phyloP scores from a whole-genome alignment of 2,888 invertebrate genomes.

The Lepas anatifera region DNA sequence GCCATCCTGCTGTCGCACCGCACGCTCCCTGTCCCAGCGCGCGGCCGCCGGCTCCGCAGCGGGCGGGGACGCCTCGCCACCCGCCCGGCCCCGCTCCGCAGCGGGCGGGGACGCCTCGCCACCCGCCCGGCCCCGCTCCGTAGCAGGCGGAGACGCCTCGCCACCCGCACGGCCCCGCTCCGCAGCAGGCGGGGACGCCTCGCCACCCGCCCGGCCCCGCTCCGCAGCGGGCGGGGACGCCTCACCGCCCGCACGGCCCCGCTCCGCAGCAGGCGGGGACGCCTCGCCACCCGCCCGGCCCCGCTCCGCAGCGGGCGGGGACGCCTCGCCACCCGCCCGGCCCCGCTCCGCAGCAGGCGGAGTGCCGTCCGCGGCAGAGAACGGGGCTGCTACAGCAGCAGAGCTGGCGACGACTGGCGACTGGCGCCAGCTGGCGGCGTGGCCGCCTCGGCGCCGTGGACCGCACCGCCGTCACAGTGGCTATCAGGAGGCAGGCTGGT shows the following conservation, averaged over 20 bases:
- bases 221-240: too few species aligned
- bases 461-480: slow-evolving; percentile 14
- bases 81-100: not conserved
- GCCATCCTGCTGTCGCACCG: not conserved
- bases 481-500: too few species aligned
- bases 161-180: not conserved
- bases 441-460: slow-evolving; percentile 28
- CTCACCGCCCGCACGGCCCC: too few species aligned
- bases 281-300: slow-evolving; percentile 36
- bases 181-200: not conserved
- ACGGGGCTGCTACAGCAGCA: too few species aligned
- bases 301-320: too few species aligned
- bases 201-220: not conserved
- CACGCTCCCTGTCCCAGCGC: not conserved
- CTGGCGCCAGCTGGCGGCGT: not conserved
- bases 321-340: not conserved
- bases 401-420: too few species aligned
- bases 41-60: not conserved
- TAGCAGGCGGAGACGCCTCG: not conserved
- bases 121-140: too few species aligned
- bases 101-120: not conserved
- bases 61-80: not conserved
- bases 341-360: not conserved
- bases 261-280: not conserved
- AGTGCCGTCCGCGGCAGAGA: too few species aligned